Evolutionary conservation across 2,113 vertebrate species (phyloP).

Genomic region (Taurulus bubalis): DNA sequence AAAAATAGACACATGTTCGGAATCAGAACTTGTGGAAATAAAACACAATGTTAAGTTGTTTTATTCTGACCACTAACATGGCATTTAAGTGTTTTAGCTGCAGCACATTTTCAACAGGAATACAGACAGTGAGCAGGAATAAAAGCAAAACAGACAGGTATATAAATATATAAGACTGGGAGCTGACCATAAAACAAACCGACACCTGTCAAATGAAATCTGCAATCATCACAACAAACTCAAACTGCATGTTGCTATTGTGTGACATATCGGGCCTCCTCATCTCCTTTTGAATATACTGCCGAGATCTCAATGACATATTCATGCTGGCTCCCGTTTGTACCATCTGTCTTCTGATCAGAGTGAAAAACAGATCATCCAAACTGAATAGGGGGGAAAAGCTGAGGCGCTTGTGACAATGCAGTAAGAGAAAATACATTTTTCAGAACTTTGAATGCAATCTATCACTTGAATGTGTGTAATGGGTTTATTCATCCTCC

Average conservation of each 20-base stretch:
- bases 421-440: constrained; percentile 1
- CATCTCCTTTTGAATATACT: constrained; percentile 24
- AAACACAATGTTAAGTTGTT: neutral
- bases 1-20: constrained; percentile 8
- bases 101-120: neutral
- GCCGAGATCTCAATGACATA: constrained; percentile 8
- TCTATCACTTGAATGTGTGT: constrained; percentile 2
- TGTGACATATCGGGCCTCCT: constrained; percentile 3
- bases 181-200: neutral
- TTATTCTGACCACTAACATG: neutral
- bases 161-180: neutral
- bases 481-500: neutral
- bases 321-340: constrained; percentile 6
- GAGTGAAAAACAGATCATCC: neutral
- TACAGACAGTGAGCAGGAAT: neutral
- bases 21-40: neutral
- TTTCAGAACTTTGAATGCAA: constrained; percentile 6
- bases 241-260: neutral
- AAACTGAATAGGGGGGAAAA: neutral
- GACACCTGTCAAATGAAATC: neutral
- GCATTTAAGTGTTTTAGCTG: neutral
- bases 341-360: constrained; percentile 9
- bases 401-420: neutral
- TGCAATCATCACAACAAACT: neutral
- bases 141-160: neutral